phyloP scores from a whole-genome alignment of 2,113 vertebrate species.

The Oreotrochilus melanogaster region DNA sequence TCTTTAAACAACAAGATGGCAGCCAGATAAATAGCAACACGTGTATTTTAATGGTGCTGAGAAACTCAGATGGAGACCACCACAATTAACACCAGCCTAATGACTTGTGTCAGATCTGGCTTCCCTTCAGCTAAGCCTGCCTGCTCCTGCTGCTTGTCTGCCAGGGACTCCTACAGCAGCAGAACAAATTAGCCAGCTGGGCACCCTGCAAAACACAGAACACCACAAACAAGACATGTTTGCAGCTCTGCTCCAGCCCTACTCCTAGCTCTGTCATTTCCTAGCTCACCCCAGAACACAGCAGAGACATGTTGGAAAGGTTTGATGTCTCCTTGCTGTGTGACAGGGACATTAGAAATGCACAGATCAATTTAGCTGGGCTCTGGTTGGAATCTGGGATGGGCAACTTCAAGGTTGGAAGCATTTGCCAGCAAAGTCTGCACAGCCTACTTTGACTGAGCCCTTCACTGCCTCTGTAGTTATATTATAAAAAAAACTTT shows the following conservation, averaged over 20 bases:
- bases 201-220: neutral
- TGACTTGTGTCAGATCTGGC: neutral
- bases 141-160: neutral
- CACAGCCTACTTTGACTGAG: neutral
- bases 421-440: neutral
- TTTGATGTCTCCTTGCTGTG: neutral
- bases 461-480: neutral
- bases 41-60: slow-evolving; percentile 4
- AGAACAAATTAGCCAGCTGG: neutral
- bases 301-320: neutral
- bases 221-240: neutral
- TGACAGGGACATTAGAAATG: neutral
- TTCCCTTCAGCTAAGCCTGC: neutral
- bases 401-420: neutral
- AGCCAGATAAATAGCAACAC: neutral
- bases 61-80: neutral
- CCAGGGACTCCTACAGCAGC: neutral
- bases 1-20: neutral
- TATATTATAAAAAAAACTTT: neutral
- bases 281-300: neutral
- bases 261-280: neutral
- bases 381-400: neutral
- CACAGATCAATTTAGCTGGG: neutral
- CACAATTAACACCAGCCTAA: neutral
- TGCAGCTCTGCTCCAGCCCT: neutral